Percentiles rank a stretch among this genome's conserved stretches.
These are phyloP conservation scores for Theretra japonica DNA, from an alignment of 2,888 invertebrate species.

Conservation along the genomic window DNA sequence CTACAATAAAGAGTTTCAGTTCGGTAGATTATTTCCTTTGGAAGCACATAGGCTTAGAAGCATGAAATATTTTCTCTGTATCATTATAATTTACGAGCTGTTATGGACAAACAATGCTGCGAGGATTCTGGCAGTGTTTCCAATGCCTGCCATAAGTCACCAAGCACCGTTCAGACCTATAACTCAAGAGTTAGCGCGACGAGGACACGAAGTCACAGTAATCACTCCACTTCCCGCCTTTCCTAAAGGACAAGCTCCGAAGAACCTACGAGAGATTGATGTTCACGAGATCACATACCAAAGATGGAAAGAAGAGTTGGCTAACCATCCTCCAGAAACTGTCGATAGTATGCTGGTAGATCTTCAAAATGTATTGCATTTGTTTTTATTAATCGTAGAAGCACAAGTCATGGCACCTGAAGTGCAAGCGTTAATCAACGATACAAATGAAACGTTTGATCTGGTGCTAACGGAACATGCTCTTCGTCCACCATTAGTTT, in stretches of 20 bases:
- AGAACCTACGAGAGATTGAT: conserved; percentile 65
- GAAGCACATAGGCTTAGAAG: too few species aligned
- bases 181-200: conserved; percentile 57
- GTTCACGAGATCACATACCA: conserved; percentile 55
- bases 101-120: conserved; percentile 37
- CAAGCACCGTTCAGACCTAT: conserved; percentile 57
- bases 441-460: conserved; percentile 52
- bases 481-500: conserved; percentile 44
- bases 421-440: conserved; percentile 45
- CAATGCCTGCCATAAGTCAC: conserved; percentile 64
- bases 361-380: not conserved
- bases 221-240: conserved; percentile 62
- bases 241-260: conserved; percentile 42
- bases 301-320: conserved; percentile 36
- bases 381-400: conserved; percentile 31
- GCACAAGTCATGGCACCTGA: conserved; percentile 33
- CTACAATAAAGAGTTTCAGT: too few species aligned
- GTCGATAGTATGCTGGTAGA: conserved; percentile 28
- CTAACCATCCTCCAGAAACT: conserved; percentile 29
- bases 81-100: too few species aligned
- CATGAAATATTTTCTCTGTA: too few species aligned
- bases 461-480: conserved; percentile 56
- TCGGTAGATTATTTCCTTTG: too few species aligned
- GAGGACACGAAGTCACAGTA: conserved; percentile 68
- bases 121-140: conserved; percentile 59